A percentile compares a stretch with the other conserved stretches of the same genome.
phyloP scores from a whole-genome alignment of 2,888 invertebrate genomes.

The Apodemia duryi region DNA sequence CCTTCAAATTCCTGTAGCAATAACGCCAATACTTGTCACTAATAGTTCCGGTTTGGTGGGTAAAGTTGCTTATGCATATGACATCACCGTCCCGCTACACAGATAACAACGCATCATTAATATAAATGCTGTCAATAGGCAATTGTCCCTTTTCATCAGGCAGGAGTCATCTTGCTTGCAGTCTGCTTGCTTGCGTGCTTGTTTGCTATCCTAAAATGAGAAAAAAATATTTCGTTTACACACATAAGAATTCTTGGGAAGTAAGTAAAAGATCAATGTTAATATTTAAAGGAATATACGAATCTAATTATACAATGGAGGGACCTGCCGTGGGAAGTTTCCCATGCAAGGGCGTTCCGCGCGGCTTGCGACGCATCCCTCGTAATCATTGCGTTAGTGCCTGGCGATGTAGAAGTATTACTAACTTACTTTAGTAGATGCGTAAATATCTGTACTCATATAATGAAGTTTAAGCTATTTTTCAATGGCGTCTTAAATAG shows the following conservation, averaged over 20 bases:
- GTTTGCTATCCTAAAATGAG: too few species aligned
- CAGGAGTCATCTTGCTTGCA: too few species aligned
- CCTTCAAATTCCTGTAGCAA: neutral
- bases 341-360: constrained; percentile 40
- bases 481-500: too few species aligned
- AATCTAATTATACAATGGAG: constrained; percentile 26
- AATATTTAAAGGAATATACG: constrained; percentile 23
- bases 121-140: too few species aligned
- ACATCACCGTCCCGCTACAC: too few species aligned
- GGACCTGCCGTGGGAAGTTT: constrained; percentile 39
- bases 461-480: too few species aligned
- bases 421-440: neutral
- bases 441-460: neutral
- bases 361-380: constrained; percentile 24
- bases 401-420: neutral
- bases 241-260: neutral
- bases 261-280: neutral
- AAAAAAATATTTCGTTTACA: neutral
- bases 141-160: too few species aligned
- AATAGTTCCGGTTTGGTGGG: too few species aligned
- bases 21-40: neutral
- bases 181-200: too few species aligned
- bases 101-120: too few species aligned
- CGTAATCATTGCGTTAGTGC: constrained; percentile 11
- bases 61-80: too few species aligned